phyloP scores from a whole-genome alignment of 2,113 vertebrate genomes.

The Takifugu flavidus region DNA sequence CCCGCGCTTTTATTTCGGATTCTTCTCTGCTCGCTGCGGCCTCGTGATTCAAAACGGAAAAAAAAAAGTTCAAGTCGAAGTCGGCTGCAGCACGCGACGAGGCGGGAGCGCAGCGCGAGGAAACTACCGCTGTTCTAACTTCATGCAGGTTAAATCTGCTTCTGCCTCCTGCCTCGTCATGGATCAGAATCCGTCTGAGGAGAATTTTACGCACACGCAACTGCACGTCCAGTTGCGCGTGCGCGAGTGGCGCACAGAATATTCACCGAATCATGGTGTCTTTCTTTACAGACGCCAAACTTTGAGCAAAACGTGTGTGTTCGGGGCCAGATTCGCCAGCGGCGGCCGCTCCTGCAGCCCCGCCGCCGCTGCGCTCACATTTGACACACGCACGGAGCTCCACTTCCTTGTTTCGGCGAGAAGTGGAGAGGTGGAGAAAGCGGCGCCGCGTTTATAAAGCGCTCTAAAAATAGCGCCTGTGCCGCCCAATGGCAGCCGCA shows the following conservation, averaged over 20 bases:
- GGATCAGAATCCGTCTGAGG: not conserved
- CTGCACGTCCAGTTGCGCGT: too few relatives aligned
- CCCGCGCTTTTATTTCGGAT: not conserved
- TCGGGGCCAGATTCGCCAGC: not conserved
- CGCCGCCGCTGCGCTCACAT: not conserved
- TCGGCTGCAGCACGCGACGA: not conserved
- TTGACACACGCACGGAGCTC: constrained; percentile 8
- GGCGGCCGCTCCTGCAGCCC: constrained; percentile 1
- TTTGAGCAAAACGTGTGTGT: constrained; percentile 8
- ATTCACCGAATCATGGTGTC: too few relatives aligned
- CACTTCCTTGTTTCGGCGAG: constrained; percentile 44
- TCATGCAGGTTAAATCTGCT: constrained; percentile 40
- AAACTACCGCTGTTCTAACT: constrained; percentile 26
- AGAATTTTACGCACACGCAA: too few relatives aligned
- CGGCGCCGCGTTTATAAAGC: constrained; percentile 77
- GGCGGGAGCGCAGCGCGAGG: constrained; percentile 30
- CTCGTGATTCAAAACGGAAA: constrained; percentile 1
- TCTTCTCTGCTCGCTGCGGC: constrained; percentile 4
- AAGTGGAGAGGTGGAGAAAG: not conserved
- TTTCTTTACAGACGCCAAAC: too few relatives aligned
- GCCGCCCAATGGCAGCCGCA: constrained; percentile 65
- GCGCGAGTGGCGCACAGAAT: too few relatives aligned
- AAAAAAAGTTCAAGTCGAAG: not conserved
- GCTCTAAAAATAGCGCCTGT: constrained; percentile 85
- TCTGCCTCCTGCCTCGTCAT: constrained; percentile 23